phyloP scores from a whole-genome alignment of 2,113 vertebrate species.

The Blennius ocellaris region DNA sequence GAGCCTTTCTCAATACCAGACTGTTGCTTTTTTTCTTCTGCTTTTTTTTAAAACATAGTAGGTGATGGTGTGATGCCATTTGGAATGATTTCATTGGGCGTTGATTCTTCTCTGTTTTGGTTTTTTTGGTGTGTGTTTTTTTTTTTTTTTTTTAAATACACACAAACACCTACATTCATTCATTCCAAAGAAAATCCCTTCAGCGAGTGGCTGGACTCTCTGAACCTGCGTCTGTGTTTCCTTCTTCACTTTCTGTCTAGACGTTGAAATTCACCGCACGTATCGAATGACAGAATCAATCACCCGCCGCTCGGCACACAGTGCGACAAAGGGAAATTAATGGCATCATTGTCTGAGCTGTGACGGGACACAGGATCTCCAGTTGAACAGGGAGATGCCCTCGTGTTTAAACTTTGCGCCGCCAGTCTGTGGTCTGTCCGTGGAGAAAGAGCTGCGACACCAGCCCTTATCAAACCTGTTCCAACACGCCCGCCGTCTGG shows the following conservation, averaged over 20 bases:
- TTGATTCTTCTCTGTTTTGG: constrained; percentile 20
- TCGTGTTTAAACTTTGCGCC: constrained; percentile 41
- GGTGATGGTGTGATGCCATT: constrained; percentile 50
- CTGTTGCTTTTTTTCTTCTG: constrained; percentile 59
- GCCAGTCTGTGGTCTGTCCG: constrained; percentile 57
- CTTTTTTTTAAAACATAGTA: constrained; percentile 37
- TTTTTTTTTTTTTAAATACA: constrained; percentile 15
- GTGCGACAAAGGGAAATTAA: constrained; percentile 44
- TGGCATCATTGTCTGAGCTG: constrained; percentile 31
- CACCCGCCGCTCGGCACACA: constrained; percentile 26
- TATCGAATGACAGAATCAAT: constrained; percentile 57
- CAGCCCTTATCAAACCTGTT: constrained; percentile 66
- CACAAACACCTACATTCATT: constrained; percentile 63
- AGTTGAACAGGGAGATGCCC: constrained; percentile 12
- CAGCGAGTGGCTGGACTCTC: constrained; percentile 5
- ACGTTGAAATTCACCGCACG: constrained; percentile 39
- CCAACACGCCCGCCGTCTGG: constrained; percentile 61
- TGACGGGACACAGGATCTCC: constrained; percentile 14
- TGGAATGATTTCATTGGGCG: constrained; percentile 65
- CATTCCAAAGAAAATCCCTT: not conserved
- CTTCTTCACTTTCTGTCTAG: constrained; percentile 59
- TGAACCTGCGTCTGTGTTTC: constrained; percentile 23
- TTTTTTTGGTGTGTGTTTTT: not conserved
- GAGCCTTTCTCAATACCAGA: constrained; percentile 48
- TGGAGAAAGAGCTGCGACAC: constrained; percentile 43